Evolutionary conservation across 23 tunicate species (phyloP), one percentile per base, ranked within the genome.

Genomic region (Trididemnum nubilum): DNA sequence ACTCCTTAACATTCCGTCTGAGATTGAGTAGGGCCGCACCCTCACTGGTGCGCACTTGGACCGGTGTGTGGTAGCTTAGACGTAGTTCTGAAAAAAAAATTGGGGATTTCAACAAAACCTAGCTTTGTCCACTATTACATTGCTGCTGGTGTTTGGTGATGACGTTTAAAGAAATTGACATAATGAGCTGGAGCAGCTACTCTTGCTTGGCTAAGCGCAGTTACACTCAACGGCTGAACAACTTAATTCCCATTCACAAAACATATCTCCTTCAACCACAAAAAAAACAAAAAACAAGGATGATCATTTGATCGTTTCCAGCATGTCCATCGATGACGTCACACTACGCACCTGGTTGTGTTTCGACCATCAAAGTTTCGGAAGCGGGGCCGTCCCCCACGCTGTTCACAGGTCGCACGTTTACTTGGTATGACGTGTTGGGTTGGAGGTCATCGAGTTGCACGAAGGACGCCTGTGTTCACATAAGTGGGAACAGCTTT

Each of bases 311-410:
- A n/a, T n/a, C n/a, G n/a, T n/a, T n/a, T n/a, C n/a, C n/a, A n/a
- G n/a, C n/a, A n/a, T n/a, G n/a, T n/a, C n/a, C n/a, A n/a, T n/a
- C n/a, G n/a, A n/a, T n/a, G n/a, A n/a, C n/a, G n/a, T n/a, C n/a
- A n/a, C n/a, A n/a, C n/a, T n/a, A n/a, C n/a, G n/a, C n/a, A 93
- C 98, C 98, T 80, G 98, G 98, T 59, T 87, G 91, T 0, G 98
- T 93, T 36, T 87, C 90, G 32, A 88, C 93, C 26, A 87, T 76
- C 7, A 58, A 39, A 1, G 89, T 93, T 21, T 93, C 81, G 27
- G 86, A 81, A 51, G 98, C 52, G 33, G 82, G 89, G n/a, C 98
- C 98, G 64, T 85, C 98, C 7, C 98, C 98, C 15, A 85, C 93
- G 38, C 67, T 57, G 83, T 93, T 93, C 70, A 36, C 73, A 1